A percentile compares a stretch with the other conserved stretches of the same genome.
These are phyloP conservation scores for Lepus oiostolus DNA, from an alignment of 2,797 vertebrate genomes.

Conservation along the genomic window DNA sequence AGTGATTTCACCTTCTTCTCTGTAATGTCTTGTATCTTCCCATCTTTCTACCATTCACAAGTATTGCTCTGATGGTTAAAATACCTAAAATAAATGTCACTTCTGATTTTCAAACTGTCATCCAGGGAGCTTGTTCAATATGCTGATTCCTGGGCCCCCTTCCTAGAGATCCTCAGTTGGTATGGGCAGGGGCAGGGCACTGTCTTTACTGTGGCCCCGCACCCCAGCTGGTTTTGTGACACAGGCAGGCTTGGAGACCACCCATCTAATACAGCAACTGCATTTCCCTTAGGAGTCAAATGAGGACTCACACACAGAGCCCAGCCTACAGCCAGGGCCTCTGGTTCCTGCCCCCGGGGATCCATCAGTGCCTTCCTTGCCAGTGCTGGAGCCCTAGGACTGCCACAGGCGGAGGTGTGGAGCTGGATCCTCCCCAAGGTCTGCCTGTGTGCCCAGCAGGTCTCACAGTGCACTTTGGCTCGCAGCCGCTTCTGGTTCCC, in stretches of 20 bases:
- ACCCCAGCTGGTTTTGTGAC: neutral
- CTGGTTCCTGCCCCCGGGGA: neutral
- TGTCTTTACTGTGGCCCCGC: neutral
- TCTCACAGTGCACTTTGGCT: neutral
- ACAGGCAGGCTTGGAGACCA: neutral
- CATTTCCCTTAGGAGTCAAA: slow-evolving; percentile 14
- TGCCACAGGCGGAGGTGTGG: neutral
- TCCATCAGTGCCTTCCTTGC: neutral
- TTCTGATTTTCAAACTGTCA: slow-evolving; percentile 43
- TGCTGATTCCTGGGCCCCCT: neutral
- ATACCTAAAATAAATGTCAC: neutral
- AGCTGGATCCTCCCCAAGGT: neutral
- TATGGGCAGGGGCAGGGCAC: neutral
- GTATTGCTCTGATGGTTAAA: slow-evolving; percentile 42
- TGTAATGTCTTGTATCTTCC: slow-evolving; percentile 23
- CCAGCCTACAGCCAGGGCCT: neutral
- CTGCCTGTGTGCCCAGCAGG: neutral
- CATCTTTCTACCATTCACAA: slow-evolving; percentile 32
- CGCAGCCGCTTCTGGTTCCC: neutral
- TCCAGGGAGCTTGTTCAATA: neutral
- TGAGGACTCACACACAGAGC: neutral
- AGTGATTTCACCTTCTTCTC: slow-evolving; percentile 42
- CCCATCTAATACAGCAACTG: neutral
- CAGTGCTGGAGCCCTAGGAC: neutral
- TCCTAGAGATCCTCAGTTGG: neutral